A percentile compares a stretch with the other conserved stretches of the same genome.
phyloP scores from a whole-genome alignment of 2,797 vertebrate genomes.

The Pseudomugil gertrudae region DNA sequence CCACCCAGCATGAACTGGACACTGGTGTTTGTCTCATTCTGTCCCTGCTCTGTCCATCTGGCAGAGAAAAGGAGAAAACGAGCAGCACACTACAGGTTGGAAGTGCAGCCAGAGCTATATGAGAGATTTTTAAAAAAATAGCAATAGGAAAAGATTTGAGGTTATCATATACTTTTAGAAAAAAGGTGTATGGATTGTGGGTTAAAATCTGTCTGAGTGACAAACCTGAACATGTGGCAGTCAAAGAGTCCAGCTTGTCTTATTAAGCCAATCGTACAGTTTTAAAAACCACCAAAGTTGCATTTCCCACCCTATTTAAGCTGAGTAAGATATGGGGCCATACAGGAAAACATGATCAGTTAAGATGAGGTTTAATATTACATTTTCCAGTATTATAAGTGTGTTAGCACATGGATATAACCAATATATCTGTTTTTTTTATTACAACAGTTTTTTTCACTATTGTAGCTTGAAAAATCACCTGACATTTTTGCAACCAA shows the following conservation, averaged over 20 bases:
- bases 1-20: conserved; percentile 61
- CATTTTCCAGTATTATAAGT: neutral
- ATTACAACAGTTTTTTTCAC: neutral
- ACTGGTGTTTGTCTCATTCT: conserved; percentile 27
- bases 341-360: conserved; percentile 14
- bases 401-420: neutral
- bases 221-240: conserved; percentile 48
- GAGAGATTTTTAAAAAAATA: conserved; percentile 5
- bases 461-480: conserved; percentile 16
- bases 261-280: conserved; percentile 52
- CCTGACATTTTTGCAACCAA: conserved; percentile 11
- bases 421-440: conserved; percentile 1
- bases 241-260: conserved; percentile 41
- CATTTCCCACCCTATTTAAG: conserved; percentile 16
- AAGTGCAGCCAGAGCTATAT: conserved; percentile 22
- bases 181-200: conserved; percentile 25
- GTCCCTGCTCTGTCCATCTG: conserved; percentile 61
- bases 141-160: neutral
- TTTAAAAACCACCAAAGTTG: conserved; percentile 41
- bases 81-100: conserved; percentile 39
- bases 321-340: conserved; percentile 5
- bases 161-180: conserved; percentile 13
- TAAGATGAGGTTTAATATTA: neutral
- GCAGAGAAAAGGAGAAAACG: conserved; percentile 37
- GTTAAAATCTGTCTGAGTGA: conserved; percentile 24